Base-by-base conservation (phyloP, 2,797 vertebrate genomes). In the Calcarius lapponicus region DNA sequence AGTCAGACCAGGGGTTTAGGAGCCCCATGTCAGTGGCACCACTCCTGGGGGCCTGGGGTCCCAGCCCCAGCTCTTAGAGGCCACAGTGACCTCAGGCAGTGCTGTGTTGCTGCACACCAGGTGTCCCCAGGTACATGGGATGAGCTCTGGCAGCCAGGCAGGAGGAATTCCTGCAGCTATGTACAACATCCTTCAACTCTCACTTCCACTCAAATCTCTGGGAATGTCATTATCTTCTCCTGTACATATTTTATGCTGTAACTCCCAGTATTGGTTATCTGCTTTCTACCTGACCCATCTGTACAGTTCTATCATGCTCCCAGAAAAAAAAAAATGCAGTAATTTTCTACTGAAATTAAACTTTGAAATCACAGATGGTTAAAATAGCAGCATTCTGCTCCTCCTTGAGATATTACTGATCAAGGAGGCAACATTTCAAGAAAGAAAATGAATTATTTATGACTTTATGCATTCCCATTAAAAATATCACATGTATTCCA, bases 81-180 rank as follows among this genome's bases (percentile, higher is more conserved):
- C 61, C 31, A 29, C 13, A 4, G 47, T 13, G 7, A 34, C 34
- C 47, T 66, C 0, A 0, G 16, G 20, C 20, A 61, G 31, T 3
- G 42, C 40, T 28, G 42, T 1, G 3, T 18, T 29, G 54, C 32
- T 11, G 2, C 32, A 48, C 32, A 50, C 7, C 5, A 10, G 11
- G 10, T 10, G 21, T 16, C 38, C 17, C 43, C 20, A 20, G 54
- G 24, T 3, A 3, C 38, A 13, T 1, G 31, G 70, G 17, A n/a
- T 25, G 7, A 69, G 42, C 22, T 61, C 36, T 9, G 24, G 78
- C 43, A 87, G 58, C 43, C 43, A 25, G 48, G 17, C 34, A 72
- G 54, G 38, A 66, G 8, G 54, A 43, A 72, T 20, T 48, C n/a
- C 31, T 42, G 16, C 26, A 74, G 40, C n/a, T 62, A 21, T 17